phyloP scores from a whole-genome alignment of 2,113 vertebrate species.

The Globicephala melas region DNA sequence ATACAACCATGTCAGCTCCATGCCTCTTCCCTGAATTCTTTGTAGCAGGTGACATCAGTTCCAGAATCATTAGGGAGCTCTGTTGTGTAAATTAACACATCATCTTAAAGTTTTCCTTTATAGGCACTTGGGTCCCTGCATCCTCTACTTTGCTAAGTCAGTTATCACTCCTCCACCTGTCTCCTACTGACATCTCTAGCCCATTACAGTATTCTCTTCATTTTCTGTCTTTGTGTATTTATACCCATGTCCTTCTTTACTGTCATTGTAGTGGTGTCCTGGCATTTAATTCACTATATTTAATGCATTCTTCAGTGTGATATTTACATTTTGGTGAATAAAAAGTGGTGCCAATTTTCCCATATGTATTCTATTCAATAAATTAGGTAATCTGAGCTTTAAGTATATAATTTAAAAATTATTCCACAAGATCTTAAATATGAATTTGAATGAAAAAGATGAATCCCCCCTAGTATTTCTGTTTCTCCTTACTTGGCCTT shows the following conservation, averaged over 20 bases:
- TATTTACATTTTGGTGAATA: slow-evolving; percentile 16
- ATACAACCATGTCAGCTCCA: not conserved
- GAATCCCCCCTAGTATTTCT: not conserved
- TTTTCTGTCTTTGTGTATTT: not conserved
- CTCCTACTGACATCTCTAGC: not conserved
- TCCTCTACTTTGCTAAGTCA: not conserved
- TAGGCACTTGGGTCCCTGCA: not conserved
- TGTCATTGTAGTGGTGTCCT: not conserved
- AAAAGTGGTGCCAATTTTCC: not conserved
- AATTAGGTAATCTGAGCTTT: not conserved
- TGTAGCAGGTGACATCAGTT: not conserved
- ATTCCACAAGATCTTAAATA: not conserved
- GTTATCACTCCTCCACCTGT: not conserved
- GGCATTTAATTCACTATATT: not conserved
- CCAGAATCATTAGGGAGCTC: not conserved
- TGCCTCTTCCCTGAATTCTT: not conserved
- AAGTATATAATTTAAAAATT: not conserved
- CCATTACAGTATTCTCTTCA: not conserved
- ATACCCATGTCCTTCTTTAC: not conserved
- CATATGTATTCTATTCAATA: not conserved
- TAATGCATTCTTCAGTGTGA: not conserved
- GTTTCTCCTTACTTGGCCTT: not conserved
- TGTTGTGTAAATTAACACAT: not conserved
- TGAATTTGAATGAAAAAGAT: not conserved
- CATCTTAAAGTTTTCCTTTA: not conserved